These are phyloP conservation scores for Graphium colonna DNA, from an alignment of 2,888 invertebrate species.

Conservation along the genomic window DNA sequence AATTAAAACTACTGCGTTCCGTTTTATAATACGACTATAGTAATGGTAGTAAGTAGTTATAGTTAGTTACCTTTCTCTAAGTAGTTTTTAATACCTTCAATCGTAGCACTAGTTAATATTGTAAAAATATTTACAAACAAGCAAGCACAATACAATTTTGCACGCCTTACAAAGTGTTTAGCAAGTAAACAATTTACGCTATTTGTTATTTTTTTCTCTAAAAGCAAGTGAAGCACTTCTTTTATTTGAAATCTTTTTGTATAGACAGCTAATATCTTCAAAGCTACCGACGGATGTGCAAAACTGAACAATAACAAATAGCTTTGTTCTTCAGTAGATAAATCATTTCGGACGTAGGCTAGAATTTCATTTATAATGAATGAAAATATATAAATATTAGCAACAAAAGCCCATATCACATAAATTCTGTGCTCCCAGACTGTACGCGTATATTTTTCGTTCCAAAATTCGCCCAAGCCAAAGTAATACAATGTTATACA, in stretches of 20 bases:
- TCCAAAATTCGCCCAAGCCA: constrained; percentile 50
- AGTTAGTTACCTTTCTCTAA: constrained; percentile 45
- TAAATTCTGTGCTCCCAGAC: constrained; percentile 33
- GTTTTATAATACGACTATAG: no score
- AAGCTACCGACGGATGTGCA: constrained; percentile 40
- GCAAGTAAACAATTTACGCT: constrained; percentile 37
- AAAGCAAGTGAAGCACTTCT: constrained; percentile 38
- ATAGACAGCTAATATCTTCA: constrained; percentile 42
- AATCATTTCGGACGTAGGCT: constrained; percentile 39
- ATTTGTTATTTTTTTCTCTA: constrained; percentile 39
- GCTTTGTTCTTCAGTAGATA: constrained; percentile 41
- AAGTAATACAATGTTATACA: constrained; percentile 41
- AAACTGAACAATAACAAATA: constrained; percentile 44
- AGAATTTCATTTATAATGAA: constrained; percentile 39
- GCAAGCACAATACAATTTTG: constrained; percentile 30
- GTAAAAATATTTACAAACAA: constrained; percentile 30
- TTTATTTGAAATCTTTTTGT: constrained; percentile 39
- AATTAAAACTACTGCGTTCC: no score
- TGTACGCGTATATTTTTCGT: constrained; percentile 34
- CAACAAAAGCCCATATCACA: constrained; percentile 36
- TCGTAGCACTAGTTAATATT: constrained; percentile 32
- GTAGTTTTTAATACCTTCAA: constrained; percentile 39
- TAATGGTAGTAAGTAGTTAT: no score
- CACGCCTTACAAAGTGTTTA: constrained; percentile 38
- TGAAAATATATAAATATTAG: constrained; percentile 38